Evolutionary conservation across 1,140 invertebrate genomes (phyloP).

Genomic region (Zelostemma sp.): DNA sequence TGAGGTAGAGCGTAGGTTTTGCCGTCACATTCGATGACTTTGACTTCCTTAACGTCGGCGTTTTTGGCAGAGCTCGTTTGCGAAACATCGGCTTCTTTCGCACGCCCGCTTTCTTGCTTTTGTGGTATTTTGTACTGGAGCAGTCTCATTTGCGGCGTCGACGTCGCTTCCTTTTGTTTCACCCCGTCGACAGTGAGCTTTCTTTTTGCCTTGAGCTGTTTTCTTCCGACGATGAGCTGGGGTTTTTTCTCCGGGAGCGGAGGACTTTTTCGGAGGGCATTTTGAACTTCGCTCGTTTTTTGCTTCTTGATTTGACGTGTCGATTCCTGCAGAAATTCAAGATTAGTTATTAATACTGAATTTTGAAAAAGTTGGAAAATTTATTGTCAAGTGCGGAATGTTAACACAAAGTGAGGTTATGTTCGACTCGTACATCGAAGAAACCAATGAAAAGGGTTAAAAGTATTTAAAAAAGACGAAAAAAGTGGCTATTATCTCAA

Average conservation of each 20-base stretch:
- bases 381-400: too few species aligned
- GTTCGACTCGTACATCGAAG: too few species aligned
- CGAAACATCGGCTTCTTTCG: conserved; percentile 12
- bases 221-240: not conserved
- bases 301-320: too few species aligned
- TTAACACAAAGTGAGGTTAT: too few species aligned
- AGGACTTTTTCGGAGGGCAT: conserved; percentile 2
- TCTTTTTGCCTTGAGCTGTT: conserved; percentile 8
- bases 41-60: not conserved
- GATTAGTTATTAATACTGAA: not conserved
- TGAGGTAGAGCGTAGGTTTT: not conserved
- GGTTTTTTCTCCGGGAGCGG: conserved; percentile 15
- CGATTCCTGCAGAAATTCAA: too few species aligned
- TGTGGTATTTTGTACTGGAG: conserved; percentile 39
- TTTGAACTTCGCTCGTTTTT: not conserved
- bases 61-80: not conserved
- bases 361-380: not conserved
- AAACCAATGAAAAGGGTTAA: not conserved
- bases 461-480: not conserved
- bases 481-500: not conserved
- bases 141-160: conserved; percentile 51
- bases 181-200: not conserved
- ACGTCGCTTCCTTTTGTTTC: not conserved
- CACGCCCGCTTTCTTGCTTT: conserved; percentile 29
- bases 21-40: conserved; percentile 1